Percentiles rank a stretch among this genome's conserved stretches.
Evolutionary conservation across 2,888 invertebrate genomes (phyloP).

Genomic region (Chydorus sphaericus): DNA sequence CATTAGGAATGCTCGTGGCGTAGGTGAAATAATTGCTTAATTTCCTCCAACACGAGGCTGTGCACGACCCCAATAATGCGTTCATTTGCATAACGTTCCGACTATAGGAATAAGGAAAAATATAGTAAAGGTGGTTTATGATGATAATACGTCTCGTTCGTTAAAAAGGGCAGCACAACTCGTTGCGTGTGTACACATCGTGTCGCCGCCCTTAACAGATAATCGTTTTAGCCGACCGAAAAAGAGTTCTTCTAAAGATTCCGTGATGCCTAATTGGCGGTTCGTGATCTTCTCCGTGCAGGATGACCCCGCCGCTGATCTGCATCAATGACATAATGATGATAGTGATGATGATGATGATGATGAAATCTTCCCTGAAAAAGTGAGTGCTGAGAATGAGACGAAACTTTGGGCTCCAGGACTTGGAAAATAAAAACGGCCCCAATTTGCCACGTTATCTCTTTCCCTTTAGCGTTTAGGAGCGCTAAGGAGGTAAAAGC

Average conservation of each 20-base stretch:
- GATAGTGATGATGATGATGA: not conserved
- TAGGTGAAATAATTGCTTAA: slow-evolving; percentile 3
- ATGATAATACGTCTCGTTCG: not conserved
- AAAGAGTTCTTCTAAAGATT: not conserved
- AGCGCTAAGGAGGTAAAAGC: too few species aligned
- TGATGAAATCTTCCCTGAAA: too few species aligned
- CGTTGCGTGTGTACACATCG: not conserved
- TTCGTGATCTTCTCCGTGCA: not conserved
- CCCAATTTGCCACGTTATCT: slow-evolving; percentile 7
- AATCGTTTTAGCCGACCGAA: not conserved
- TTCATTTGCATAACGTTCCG: too few species aligned
- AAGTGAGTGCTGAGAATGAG: too few species aligned
- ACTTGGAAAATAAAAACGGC: not conserved
- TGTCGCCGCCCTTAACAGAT: not conserved
- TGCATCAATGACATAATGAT: not conserved
- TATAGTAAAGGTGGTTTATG: too few species aligned
- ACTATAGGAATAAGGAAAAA: too few species aligned
- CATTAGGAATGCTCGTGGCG: too few species aligned
- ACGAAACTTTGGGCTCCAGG: not conserved
- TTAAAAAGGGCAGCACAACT: not conserved
- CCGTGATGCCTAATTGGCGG: slow-evolving; percentile 1
- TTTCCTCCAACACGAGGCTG: too few species aligned
- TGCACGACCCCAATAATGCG: too few species aligned
- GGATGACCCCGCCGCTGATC: too few species aligned
- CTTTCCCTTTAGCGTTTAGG: not conserved